These are phyloP conservation scores for Charanyca ferruginea DNA, from an alignment of 2,888 invertebrate genomes.

Conservation along the genomic window DNA sequence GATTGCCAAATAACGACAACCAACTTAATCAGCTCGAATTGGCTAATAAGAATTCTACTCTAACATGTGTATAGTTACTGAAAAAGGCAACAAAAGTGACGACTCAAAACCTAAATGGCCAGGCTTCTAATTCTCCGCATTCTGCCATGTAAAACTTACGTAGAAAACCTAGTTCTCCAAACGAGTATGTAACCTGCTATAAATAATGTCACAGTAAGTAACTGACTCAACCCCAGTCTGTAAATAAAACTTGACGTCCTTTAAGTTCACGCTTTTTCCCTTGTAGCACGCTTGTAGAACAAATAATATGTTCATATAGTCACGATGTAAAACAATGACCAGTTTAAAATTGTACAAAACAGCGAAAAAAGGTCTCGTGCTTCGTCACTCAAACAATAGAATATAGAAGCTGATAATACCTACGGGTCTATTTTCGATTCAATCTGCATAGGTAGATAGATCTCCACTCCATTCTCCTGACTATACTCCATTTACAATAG, in stretches of 20 bases:
- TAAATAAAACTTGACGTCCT: constrained; percentile 25
- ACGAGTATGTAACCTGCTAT: constrained; percentile 1
- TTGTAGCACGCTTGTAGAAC: background rate
- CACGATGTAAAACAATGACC: constrained; percentile 36
- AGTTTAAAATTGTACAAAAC: constrained; percentile 9
- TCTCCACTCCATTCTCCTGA: too few relatives aligned
- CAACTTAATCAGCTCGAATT: too few relatives aligned
- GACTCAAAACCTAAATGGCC: too few relatives aligned
- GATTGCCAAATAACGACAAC: background rate
- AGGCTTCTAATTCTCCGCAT: background rate
- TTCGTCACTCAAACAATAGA: constrained; percentile 13
- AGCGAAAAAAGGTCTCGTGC: background rate
- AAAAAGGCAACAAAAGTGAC: too few relatives aligned
- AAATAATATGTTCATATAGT: constrained; percentile 16
- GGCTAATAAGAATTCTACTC: too few relatives aligned
- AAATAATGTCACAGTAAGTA: constrained; percentile 13
- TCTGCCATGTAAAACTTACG: too few relatives aligned
- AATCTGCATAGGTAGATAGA: background rate
- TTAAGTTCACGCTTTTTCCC: constrained; percentile 14
- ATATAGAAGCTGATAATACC: constrained; percentile 1
- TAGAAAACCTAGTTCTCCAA: background rate
- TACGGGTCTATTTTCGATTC: constrained; percentile 7
- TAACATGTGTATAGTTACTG: too few relatives aligned
- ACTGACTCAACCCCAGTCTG: constrained; percentile 2
- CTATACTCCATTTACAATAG: too few relatives aligned